phyloP scores from a whole-genome alignment of 2,113 vertebrate species.

The Psilopsiagon aymara region DNA sequence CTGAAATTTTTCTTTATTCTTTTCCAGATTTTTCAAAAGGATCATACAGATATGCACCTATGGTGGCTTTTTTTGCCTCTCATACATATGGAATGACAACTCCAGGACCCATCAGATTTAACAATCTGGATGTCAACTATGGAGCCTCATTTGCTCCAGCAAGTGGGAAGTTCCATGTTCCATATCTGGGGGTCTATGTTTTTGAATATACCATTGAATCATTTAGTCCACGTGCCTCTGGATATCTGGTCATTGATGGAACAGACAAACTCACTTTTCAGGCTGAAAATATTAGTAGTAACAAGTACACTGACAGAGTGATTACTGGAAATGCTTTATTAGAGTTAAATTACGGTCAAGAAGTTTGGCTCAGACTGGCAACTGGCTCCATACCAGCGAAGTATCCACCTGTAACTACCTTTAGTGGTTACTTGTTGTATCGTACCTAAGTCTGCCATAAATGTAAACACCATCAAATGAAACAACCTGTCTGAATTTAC shows the following conservation, averaged over 20 bases:
- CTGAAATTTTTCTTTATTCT: constrained; percentile 3
- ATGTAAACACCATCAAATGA: not conserved
- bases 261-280: constrained; percentile 81
- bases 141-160: constrained; percentile 78
- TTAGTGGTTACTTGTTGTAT: constrained; percentile 83
- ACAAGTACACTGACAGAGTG: constrained; percentile 68
- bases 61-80: constrained; percentile 83
- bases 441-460: constrained; percentile 69
- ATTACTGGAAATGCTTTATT: constrained; percentile 81
- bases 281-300: constrained; percentile 71
- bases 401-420: constrained; percentile 80
- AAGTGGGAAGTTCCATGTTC: constrained; percentile 80
- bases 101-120: constrained; percentile 82
- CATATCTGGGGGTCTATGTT: constrained; percentile 81
- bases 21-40: constrained; percentile 83
- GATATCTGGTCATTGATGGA: constrained; percentile 81
- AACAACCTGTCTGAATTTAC: not conserved
- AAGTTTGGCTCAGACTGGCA: constrained; percentile 81
- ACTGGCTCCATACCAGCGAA: constrained; percentile 77
- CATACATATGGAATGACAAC: constrained; percentile 78
- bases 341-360: constrained; percentile 83
- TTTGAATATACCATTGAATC: constrained; percentile 83
- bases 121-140: constrained; percentile 81
- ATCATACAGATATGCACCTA: constrained; percentile 82
- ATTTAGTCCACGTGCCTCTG: constrained; percentile 74